These are phyloP conservation scores for Fulmarus glacialis DNA, from an alignment of 2,113 vertebrate genomes.

Conservation along the genomic window DNA sequence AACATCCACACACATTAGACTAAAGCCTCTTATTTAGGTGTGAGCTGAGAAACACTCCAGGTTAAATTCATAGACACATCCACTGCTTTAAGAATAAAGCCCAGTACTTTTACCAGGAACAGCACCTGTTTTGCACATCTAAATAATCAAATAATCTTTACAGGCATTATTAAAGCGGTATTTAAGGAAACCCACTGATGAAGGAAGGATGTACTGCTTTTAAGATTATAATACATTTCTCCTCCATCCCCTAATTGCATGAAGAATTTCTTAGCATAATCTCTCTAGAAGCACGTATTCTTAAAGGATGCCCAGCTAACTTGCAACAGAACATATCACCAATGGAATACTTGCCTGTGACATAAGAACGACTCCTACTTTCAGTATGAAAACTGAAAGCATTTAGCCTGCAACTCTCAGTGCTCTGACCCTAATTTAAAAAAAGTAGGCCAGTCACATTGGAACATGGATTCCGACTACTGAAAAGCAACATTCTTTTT, in stretches of 20 bases:
- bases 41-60: neutral
- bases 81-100: neutral
- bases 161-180: neutral
- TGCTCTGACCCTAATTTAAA: neutral
- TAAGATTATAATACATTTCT: neutral
- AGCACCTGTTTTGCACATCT: neutral
- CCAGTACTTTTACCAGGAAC: neutral
- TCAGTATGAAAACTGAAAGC: slow-evolving; percentile 3
- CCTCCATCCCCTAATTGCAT: neutral
- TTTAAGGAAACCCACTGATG: neutral
- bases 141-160: neutral
- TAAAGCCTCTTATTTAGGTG: neutral
- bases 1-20: slow-evolving; percentile 10
- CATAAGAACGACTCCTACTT: neutral
- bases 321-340: neutral
- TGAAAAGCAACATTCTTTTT: neutral
- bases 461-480: neutral
- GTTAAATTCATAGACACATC: slow-evolving; percentile 22
- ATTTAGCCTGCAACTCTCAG: slow-evolving; percentile 20
- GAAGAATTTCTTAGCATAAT: neutral
- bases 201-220: neutral
- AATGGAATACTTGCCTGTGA: neutral
- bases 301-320: neutral
- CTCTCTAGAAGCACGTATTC: neutral
- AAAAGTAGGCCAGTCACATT: slow-evolving; percentile 27